Percentiles rank a stretch among this genome's conserved stretches.
These are phyloP conservation scores for Amphiprion ocellaris DNA, from an alignment of 2,113 vertebrate genomes.

Conservation along the genomic window DNA sequence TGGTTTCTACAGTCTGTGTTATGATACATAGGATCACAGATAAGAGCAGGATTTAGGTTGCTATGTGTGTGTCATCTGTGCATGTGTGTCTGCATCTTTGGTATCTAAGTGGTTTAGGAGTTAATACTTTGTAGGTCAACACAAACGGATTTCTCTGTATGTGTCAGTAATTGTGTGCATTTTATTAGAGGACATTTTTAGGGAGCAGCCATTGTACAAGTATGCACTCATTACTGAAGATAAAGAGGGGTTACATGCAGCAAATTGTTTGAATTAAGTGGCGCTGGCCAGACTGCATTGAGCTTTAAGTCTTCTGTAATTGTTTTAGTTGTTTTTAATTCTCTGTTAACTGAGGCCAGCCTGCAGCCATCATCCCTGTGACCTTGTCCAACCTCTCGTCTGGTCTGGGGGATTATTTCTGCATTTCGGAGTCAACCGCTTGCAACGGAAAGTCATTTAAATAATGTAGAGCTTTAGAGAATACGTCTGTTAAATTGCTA, in stretches of 20 bases:
- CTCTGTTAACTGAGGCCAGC: conserved; percentile 7
- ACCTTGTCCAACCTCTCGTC: conserved; percentile 55
- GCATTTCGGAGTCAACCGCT: conserved; percentile 6
- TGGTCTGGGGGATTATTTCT: conserved; percentile 59
- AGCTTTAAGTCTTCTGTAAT: conserved; percentile 42
- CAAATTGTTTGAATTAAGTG: conserved; percentile 2
- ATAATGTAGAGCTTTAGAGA: conserved; percentile 1
- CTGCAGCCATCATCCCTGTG: conserved; percentile 41
- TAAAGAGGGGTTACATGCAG: not conserved
- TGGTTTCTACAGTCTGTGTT: not conserved
- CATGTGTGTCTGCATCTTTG: not conserved
- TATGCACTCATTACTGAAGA: conserved; percentile 17
- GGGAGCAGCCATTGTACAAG: conserved; percentile 48
- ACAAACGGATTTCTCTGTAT: conserved; percentile 13
- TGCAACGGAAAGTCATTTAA: conserved; percentile 16
- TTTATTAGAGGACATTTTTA: conserved; percentile 29
- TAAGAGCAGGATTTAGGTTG: too few relatives aligned
- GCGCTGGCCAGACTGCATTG: not conserved
- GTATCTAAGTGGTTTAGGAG: conserved; percentile 14
- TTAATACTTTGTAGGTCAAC: conserved; percentile 28
- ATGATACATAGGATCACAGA: too few relatives aligned
- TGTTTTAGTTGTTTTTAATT: conserved; percentile 47
- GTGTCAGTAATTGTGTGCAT: not conserved
- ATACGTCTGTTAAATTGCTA: not conserved
- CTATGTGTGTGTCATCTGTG: too few relatives aligned